These are phyloP conservation scores for Cephus rjabovi DNA, from an alignment of 2,888 invertebrate genomes.

Conservation along the genomic window DNA sequence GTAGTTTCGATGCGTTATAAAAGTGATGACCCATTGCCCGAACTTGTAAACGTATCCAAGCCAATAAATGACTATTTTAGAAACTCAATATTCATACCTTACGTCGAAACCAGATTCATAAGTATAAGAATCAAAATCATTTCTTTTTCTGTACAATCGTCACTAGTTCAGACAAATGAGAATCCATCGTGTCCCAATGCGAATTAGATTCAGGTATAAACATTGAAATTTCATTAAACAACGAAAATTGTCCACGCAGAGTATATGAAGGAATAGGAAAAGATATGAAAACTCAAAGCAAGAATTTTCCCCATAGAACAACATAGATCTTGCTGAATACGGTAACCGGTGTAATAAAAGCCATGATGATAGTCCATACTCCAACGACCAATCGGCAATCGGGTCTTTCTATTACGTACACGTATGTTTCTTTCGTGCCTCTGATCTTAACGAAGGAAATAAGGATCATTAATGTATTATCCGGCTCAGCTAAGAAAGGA, in stretches of 20 bases:
- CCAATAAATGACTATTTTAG: not conserved
- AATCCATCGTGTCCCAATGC: not conserved
- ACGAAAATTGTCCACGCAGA: not conserved
- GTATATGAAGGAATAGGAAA: not conserved
- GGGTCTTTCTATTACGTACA: not conserved
- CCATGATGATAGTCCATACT: not conserved
- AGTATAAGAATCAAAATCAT: not conserved
- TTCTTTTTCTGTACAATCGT: not conserved
- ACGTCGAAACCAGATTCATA: not conserved
- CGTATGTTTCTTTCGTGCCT: not conserved
- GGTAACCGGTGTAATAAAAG: not conserved
- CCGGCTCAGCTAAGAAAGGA: not conserved
- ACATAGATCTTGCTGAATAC: not conserved
- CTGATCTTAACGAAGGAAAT: slow-evolving; percentile 5
- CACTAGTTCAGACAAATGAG: not conserved
- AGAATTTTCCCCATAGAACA: not conserved
- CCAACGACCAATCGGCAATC: not conserved
- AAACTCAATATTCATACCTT: not conserved
- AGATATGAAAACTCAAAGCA: not conserved
- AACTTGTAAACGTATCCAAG: not conserved
- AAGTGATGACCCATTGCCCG: not conserved
- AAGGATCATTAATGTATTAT: slow-evolving; percentile 1
- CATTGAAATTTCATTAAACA: not conserved
- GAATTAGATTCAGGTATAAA: not conserved
- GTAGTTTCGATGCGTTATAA: not conserved